Base-by-base conservation (phyloP, 1,140 invertebrate genomes). In the Drusus annulatus region DNA sequence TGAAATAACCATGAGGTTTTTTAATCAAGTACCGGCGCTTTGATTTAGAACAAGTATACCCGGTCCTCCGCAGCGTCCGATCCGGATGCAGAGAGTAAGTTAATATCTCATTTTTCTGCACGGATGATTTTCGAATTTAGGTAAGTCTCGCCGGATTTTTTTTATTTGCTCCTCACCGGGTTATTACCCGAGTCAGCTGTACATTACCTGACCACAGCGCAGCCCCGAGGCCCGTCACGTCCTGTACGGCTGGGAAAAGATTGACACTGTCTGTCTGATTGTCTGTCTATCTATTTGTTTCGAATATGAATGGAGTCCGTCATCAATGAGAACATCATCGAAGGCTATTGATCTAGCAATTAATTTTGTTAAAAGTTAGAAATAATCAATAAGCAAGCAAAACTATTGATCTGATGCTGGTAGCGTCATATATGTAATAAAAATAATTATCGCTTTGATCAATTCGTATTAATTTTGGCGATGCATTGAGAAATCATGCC, bases 101-200 rank as follows among this genome's bases (percentile, higher is more conserved):
- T 77, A 77, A 80, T 80, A 80, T 77, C 79, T 62, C 74, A 80
- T 80, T 80, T 80, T 80, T 80, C 79, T 80, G 79, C 79, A 80
- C 79, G 79, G 71, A 56, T 76, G 79, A 28, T 28, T 73, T 77
- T 77, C 25, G 50, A 77, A 65, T 77, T 80, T 75, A 45, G 79
- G 71, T 54, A 63, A 80, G 75, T 80, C 23, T 58, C 31, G 68
- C 71, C 45, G 50, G 21, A 2, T 52, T 25, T 56, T 80, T 79
- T 77, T 77, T 76, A 28, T 28, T 52, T 56, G 62, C 68, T 76
- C 25, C 69, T 75, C 62, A 45, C 31, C 75, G 21, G 71, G 79
- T 54, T 65, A 79, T 80, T 76, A 77, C 54, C 63, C 76, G 79
- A 80, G 68, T 68, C 74, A 71, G 63, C 54, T 76, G 79, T 60